A percentile compares a stretch with the other conserved stretches of the same genome.
Evolutionary conservation across 1,140 invertebrate genomes (phyloP).

Genomic region (Microplitis mediator): DNA sequence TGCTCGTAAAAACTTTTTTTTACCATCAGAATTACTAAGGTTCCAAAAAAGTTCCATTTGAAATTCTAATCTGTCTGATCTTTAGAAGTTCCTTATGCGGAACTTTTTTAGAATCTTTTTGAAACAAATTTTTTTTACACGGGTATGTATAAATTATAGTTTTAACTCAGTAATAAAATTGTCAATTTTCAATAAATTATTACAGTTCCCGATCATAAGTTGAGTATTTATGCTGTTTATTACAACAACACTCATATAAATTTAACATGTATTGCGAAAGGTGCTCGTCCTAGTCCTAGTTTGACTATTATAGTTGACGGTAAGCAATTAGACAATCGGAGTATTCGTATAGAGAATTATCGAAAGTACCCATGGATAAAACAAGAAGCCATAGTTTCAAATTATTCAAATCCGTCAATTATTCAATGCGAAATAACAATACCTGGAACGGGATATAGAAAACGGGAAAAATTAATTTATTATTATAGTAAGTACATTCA

Average conservation of each 20-base stretch:
- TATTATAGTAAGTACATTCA: slow-evolving; percentile 32
- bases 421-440: slow-evolving; percentile 44
- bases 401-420: slow-evolving; percentile 29
- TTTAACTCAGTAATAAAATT: slow-evolving; percentile 3
- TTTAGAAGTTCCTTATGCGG: no score
- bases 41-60: no score
- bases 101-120: no score
- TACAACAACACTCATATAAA: slow-evolving; percentile 43
- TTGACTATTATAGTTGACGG: slow-evolving; percentile 38
- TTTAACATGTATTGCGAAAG: slow-evolving; percentile 39
- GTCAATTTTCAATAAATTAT: slow-evolving; percentile 10
- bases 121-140: no score
- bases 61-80: no score
- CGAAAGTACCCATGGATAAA: slow-evolving; percentile 10
- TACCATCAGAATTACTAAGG: no score
- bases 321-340: slow-evolving; percentile 13
- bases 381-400: slow-evolving; percentile 18
- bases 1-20: no score
- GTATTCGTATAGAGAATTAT: slow-evolving; percentile 6
- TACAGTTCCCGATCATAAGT: slow-evolving; percentile 40
- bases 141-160: neutral
- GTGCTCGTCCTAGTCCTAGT: slow-evolving; percentile 39
- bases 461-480: slow-evolving; percentile 38
- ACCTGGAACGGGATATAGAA: slow-evolving; percentile 40
- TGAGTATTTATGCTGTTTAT: slow-evolving; percentile 30